These are phyloP conservation scores for Diplazon laetatorius DNA, from an alignment of 2,888 invertebrate genomes.

Conservation along the genomic window DNA sequence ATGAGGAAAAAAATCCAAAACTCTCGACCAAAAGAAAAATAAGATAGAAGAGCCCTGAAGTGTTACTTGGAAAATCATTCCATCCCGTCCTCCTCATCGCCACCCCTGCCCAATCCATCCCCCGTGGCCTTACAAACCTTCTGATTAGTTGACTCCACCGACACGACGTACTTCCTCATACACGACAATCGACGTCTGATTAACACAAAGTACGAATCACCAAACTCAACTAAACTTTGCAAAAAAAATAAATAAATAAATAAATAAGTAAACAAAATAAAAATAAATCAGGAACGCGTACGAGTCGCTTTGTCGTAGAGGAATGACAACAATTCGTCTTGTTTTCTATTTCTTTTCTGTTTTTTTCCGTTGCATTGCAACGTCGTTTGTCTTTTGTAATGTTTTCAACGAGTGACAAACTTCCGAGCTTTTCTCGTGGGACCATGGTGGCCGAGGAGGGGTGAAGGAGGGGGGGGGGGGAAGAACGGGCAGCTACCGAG, in stretches of 20 bases:
- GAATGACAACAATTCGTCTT: background rate
- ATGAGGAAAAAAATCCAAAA: slow-evolving; percentile 22
- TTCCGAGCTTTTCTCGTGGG: slow-evolving; percentile 65
- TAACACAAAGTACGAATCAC: too few species aligned
- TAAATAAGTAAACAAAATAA: too few species aligned
- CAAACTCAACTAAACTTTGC: too few species aligned
- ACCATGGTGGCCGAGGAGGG: background rate
- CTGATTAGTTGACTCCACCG: slow-evolving; percentile 73
- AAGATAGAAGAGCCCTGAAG: slow-evolving; percentile 56
- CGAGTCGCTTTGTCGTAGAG: too few species aligned
- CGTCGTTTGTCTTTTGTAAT: slow-evolving; percentile 38
- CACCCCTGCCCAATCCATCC: too few species aligned
- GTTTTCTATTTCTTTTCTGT: too few species aligned
- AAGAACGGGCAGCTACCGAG: slow-evolving; percentile 56
- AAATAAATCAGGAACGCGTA: too few species aligned
- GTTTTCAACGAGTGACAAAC: slow-evolving; percentile 36
- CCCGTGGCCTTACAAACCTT: slow-evolving; percentile 46
- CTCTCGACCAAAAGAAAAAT: slow-evolving; percentile 53
- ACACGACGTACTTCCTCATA: slow-evolving; percentile 3
- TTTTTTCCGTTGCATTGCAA: too few species aligned
- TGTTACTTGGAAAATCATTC: slow-evolving; percentile 63
- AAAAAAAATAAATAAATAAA: too few species aligned
- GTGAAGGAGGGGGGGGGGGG: too few species aligned
- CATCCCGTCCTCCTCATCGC: slow-evolving; percentile 9
- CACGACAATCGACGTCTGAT: slow-evolving; percentile 72